phyloP scores from a whole-genome alignment of 1,140 invertebrate species.

The Eupristina koningsbergeri region DNA sequence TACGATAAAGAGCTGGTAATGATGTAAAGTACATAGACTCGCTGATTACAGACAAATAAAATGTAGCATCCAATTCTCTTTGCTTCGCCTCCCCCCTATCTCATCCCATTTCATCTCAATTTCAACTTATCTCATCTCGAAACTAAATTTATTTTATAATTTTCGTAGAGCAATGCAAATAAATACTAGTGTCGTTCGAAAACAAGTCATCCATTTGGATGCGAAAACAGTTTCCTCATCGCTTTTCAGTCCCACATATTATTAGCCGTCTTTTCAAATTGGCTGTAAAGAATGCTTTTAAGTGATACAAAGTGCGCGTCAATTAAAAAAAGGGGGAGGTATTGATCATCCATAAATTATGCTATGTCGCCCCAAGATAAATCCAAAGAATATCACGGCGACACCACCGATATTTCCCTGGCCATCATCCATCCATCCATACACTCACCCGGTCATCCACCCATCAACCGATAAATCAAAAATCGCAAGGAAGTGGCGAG shows the following conservation, averaged over 20 bases:
- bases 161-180: not conserved
- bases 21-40: not conserved
- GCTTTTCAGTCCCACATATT: slow-evolving; percentile 19
- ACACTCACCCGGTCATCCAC: not conserved
- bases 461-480: slow-evolving; percentile 6
- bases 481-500: not conserved
- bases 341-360: slow-evolving; percentile 35
- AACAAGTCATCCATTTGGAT: not conserved
- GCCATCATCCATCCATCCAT: not conserved
- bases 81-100: no score
- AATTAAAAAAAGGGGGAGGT: not conserved
- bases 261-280: slow-evolving; percentile 43
- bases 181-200: not conserved
- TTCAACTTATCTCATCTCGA: no score
- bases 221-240: not conserved
- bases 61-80: not conserved
- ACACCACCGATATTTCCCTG: no score
- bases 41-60: not conserved
- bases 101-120: no score
- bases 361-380: not conserved
- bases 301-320: slow-evolving; percentile 7
- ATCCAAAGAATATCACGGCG: no score
- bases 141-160: not conserved
- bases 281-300: slow-evolving; percentile 48
- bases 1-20: not conserved